Conservation (phyloP, 37 sponge, comb jelly and placozoan species). For the Ephydatia muelleri region DNA sequence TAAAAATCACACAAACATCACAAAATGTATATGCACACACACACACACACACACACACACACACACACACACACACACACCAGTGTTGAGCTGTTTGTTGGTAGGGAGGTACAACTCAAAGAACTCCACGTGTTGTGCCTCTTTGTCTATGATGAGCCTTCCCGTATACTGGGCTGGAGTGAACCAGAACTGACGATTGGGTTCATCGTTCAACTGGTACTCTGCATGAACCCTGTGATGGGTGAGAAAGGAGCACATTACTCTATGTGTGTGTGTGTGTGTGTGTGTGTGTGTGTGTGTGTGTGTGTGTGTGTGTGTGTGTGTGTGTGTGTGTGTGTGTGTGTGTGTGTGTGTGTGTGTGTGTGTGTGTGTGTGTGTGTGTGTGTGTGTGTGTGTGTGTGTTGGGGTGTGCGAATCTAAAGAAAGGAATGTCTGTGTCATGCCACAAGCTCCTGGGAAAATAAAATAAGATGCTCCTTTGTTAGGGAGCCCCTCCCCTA, state of each 20-base stretch:
- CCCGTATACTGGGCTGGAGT: constrained; percentile 87
- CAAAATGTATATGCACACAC: too few species aligned
- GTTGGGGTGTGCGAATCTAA: too few species aligned
- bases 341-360: constrained; percentile 36
- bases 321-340: constrained; percentile 38
- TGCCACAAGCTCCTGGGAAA: neutral
- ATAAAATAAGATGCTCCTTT: neutral
- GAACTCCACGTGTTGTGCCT: constrained; percentile 32
- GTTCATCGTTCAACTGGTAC: constrained; percentile 84
- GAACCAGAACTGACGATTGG: constrained; percentile 88
- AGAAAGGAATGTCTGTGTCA: too few species aligned
- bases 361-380: constrained; percentile 32
- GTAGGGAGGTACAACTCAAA: constrained; percentile 78
- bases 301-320: constrained; percentile 27
- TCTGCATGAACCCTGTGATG: constrained; percentile 77
- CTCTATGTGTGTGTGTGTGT: constrained; percentile 6
- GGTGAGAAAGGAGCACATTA: neutral
- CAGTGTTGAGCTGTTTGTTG: constrained; percentile 73
- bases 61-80: constrained; percentile 28
- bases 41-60: too few species aligned
- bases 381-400: constrained; percentile 31
- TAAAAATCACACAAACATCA: too few species aligned
- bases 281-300: constrained; percentile 28
- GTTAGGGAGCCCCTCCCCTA: too few species aligned
- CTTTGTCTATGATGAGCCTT: constrained; percentile 61